These are phyloP conservation scores for Melanotaenia maccullochi DNA, from an alignment of 2,797 vertebrate species.

Conservation along the genomic window DNA sequence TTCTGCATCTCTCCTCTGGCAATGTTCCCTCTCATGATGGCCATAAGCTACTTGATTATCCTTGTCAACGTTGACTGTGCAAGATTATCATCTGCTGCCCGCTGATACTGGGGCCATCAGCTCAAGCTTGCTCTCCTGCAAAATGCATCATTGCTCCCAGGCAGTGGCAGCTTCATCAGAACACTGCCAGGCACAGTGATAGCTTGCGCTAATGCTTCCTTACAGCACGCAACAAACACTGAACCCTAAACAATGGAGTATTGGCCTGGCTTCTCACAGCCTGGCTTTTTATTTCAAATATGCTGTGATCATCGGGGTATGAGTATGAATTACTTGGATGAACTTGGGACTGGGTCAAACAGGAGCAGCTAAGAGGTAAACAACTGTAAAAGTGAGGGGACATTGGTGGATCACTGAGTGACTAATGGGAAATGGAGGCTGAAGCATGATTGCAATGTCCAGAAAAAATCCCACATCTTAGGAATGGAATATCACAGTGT, in stretches of 20 bases:
- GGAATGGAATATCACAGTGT: not conserved
- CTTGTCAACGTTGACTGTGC: slow-evolving; percentile 68
- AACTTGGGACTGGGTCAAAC: slow-evolving; percentile 46
- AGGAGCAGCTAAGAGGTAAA: slow-evolving; percentile 30
- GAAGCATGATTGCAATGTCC: slow-evolving; percentile 11
- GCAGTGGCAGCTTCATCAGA: slow-evolving; percentile 67
- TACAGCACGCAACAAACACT: slow-evolving; percentile 45
- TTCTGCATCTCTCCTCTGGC: slow-evolving; percentile 48
- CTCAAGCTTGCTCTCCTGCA: slow-evolving; percentile 66
- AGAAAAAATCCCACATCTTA: not conserved
- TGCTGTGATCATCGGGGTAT: slow-evolving; percentile 5
- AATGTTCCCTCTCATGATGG: slow-evolving; percentile 68
- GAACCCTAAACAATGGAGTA: slow-evolving; percentile 9
- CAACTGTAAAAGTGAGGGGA: slow-evolving; percentile 21
- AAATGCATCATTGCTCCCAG: slow-evolving; percentile 70
- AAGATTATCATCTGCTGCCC: slow-evolving; percentile 79
- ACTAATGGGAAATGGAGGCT: slow-evolving; percentile 2
- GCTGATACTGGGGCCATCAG: slow-evolving; percentile 73
- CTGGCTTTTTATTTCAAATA: slow-evolving; percentile 30
- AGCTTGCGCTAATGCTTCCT: slow-evolving; percentile 59
- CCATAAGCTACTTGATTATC: slow-evolving; percentile 80
- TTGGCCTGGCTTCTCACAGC: not conserved
- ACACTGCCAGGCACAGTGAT: slow-evolving; percentile 61
- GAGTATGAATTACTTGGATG: slow-evolving; percentile 48
- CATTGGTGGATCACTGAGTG: slow-evolving; percentile 28